These are phyloP conservation scores for Cygnus buccinator DNA, from an alignment of 2,113 vertebrate species.

Conservation along the genomic window DNA sequence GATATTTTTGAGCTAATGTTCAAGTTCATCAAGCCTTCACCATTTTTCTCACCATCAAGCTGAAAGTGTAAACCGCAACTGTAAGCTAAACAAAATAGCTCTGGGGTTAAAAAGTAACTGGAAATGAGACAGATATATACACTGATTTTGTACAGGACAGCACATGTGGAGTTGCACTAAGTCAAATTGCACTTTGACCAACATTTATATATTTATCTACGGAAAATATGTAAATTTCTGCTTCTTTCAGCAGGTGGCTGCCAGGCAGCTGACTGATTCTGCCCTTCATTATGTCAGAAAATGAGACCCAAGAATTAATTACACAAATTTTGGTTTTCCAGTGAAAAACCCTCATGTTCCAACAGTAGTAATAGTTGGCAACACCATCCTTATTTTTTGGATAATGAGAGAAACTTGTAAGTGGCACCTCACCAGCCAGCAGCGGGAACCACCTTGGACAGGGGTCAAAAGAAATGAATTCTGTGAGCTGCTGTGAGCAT, in stretches of 20 bases:
- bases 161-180: neutral
- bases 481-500: neutral
- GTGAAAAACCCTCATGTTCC: neutral
- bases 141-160: neutral
- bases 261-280: neutral
- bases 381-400: neutral
- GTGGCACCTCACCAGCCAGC: neutral
- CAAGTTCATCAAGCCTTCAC: neutral
- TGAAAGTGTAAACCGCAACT: neutral
- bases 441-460: neutral
- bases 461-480: neutral
- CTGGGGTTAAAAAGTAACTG: neutral
- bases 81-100: neutral
- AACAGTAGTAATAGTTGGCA: neutral
- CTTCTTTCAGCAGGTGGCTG: neutral
- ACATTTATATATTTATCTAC: neutral
- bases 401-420: neutral
- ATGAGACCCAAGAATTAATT: neutral
- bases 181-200: neutral
- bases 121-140: rapidly evolving
- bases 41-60: neutral
- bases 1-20: rapidly evolving
- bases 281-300: neutral
- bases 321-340: neutral
- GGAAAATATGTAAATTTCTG: neutral